Percentiles rank a stretch among this genome's conserved stretches.
Evolutionary conservation across 2,888 invertebrate genomes (phyloP).

Genomic region (Macropis europaea): DNA sequence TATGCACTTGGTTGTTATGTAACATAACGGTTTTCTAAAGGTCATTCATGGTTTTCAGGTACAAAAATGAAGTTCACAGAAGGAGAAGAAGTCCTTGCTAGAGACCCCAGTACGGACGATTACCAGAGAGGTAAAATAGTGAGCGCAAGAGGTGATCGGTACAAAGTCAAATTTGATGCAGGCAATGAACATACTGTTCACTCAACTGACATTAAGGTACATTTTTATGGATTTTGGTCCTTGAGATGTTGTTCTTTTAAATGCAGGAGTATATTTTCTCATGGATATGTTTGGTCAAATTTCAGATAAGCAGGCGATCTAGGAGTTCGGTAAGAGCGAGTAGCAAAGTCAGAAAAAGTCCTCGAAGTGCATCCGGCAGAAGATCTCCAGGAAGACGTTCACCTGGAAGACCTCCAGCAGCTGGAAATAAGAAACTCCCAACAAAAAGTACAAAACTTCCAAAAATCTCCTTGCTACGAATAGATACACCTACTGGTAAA

Average conservation of each 20-base stretch:
- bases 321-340: constrained; percentile 65
- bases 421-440: constrained; percentile 57
- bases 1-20: not conserved
- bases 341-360: constrained; percentile 63
- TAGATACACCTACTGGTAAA: constrained; percentile 65
- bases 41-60: constrained; percentile 15
- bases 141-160: constrained; percentile 64
- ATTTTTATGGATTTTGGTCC: not conserved
- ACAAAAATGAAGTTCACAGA: constrained; percentile 66
- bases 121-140: constrained; percentile 68
- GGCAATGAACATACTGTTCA: constrained; percentile 68
- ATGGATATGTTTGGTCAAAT: constrained; percentile 12
- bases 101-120: constrained; percentile 64
- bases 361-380: constrained; percentile 65
- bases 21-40: not conserved
- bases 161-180: constrained; percentile 69
- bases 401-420: constrained; percentile 55
- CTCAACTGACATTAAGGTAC: constrained; percentile 69
- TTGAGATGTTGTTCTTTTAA: not conserved
- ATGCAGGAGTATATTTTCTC: not conserved
- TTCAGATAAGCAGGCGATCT: constrained; percentile 67
- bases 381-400: constrained; percentile 67
- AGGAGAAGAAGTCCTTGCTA: constrained; percentile 74
- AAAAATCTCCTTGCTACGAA: constrained; percentile 66
- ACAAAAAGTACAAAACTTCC: constrained; percentile 61